Base-by-base conservation (phyloP, 1,140 invertebrate genomes). In the Ips nitidus region DNA sequence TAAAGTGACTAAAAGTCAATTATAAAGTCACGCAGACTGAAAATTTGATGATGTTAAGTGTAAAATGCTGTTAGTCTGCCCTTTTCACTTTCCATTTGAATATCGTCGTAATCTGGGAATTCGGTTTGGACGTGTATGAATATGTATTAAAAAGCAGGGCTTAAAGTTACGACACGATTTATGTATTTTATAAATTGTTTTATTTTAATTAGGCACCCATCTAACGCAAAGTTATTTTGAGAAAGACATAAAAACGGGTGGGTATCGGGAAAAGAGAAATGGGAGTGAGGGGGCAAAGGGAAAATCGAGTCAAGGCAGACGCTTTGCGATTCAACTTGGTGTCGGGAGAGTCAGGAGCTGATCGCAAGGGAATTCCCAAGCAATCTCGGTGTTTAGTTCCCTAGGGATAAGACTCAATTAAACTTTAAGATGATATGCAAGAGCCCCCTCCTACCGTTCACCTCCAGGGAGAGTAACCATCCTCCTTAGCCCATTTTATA, bases 351-450 rank as follows among this genome's bases (percentile, higher is more conserved):
- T 78, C 74, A 76, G 77, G 75, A 76, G 76, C 72, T 73, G 70
- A 70, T 80, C 78, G 73, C 75, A 73, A 66, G 79, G 76, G 80
- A 79, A 74, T 78, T 77, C 76, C 78, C 76, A 70, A 82, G 82
- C 81, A 84, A 83, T 86, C 84, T 84, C 81, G 80, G 82, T 79
- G 79, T 76, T 81, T 80, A 78, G 79, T 79, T 83, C 80, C 83
- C 70, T 77, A 81, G 81, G 83, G 82, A 80, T 80, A 77, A 83
- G 85, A 86, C 86, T 87, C 85, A 86, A 86, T 86, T 87, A 86
- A 87, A 86, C 85, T 86, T 87, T 86, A 86, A 86, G 86, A 87
- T 86, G 84, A 86, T 86, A 86, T 86, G 86, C 85, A 84, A 79
- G 81, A 76, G 81, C 77, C 77, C 43, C 69, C 69, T 59, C 57